Conservation (phyloP, 1,140 invertebrate genomes). For the Drosophila sp. region DNA sequence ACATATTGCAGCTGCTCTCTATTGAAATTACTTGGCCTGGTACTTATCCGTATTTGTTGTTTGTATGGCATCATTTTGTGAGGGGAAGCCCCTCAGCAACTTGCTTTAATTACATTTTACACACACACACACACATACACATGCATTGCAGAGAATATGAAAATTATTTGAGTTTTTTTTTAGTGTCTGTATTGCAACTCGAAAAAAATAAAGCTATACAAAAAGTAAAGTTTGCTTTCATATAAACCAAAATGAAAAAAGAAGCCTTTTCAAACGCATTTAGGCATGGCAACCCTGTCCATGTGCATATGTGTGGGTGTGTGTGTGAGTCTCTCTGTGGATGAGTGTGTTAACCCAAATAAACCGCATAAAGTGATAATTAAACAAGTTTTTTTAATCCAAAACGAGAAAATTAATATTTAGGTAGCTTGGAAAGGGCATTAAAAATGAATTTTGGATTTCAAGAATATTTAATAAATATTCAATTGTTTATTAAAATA, state of each 20-base stretch:
- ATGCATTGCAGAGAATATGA: constrained; percentile 14
- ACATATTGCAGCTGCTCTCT: constrained; percentile 35
- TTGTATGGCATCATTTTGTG: constrained; percentile 34
- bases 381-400: constrained; percentile 56
- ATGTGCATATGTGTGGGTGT: constrained; percentile 6
- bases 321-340: constrained; percentile 10
- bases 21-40: constrained; percentile 50
- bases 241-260: constrained; percentile 56
- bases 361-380: constrained; percentile 66
- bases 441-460: constrained; percentile 5
- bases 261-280: constrained; percentile 64
- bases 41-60: constrained; percentile 36
- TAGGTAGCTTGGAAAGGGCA: constrained; percentile 16
- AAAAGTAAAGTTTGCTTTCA: constrained; percentile 34
- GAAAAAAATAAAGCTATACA: constrained; percentile 8
- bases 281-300: constrained; percentile 31
- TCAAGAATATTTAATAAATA: no score
- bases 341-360: constrained; percentile 56
- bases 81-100: constrained; percentile 18
- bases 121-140: constrained; percentile 25
- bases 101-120: constrained; percentile 58
- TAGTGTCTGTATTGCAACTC: constrained; percentile 19
- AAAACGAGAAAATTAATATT: constrained; percentile 30
- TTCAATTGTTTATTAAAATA: neutral
- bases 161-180: constrained; percentile 43